A percentile compares a stretch with the other conserved stretches of the same genome.
phyloP scores from a whole-genome alignment of 2,888 invertebrate genomes.

The Minunthozetes semirufus region DNA sequence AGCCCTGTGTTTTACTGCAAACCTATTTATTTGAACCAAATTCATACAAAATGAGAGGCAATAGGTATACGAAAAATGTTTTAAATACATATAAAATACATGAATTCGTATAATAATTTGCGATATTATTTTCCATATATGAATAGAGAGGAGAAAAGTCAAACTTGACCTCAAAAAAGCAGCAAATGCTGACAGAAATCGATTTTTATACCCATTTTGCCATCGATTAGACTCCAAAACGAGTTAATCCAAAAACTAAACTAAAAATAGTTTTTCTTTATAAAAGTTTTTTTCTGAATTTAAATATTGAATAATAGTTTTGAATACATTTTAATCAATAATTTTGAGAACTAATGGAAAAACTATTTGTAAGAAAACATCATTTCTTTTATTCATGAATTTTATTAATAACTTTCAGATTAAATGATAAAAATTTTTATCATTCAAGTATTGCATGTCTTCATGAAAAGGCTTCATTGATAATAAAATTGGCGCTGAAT shows the following conservation, averaged over 20 bases:
- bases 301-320: background rate
- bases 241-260: background rate
- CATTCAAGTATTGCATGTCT: no score
- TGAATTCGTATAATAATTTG: background rate
- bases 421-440: no score
- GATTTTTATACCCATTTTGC: background rate
- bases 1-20: no score
- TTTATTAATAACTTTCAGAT: no score
- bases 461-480: no score
- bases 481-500: no score
- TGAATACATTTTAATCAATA: background rate
- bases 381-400: no score
- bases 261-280: background rate
- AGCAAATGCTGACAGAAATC: background rate
- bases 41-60: background rate
- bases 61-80: no score
- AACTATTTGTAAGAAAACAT: no score
- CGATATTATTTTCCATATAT: background rate
- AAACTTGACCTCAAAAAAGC: slow-evolving; percentile 24
- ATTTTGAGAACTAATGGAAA: background rate
- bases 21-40: slow-evolving; percentile 7
- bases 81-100: no score
- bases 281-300: background rate
- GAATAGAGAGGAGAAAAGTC: background rate
- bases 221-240: background rate